A percentile compares a stretch with the other conserved stretches of the same genome.
Conservation (phyloP, 2,113 vertebrate species). For the Catharus bicknelli region DNA sequence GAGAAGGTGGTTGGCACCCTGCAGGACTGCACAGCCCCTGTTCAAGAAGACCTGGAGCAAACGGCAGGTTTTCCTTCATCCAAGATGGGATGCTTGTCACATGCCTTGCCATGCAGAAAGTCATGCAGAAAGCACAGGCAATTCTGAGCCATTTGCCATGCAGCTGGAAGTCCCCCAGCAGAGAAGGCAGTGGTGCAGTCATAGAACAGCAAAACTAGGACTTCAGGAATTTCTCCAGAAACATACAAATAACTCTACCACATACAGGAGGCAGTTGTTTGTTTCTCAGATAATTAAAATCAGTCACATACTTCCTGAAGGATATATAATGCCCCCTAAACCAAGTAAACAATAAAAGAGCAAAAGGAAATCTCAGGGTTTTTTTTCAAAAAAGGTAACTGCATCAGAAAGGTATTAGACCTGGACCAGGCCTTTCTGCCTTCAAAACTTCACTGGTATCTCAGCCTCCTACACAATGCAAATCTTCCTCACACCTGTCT, state of each 20-base stretch:
- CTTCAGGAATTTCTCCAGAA: not conserved
- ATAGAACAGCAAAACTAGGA: not conserved
- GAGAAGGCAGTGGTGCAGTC: not conserved
- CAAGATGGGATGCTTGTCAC: not conserved
- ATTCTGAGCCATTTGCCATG: not conserved
- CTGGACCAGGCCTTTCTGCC: not conserved
- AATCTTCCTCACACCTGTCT: not conserved
- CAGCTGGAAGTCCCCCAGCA: not conserved
- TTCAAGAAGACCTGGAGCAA: not conserved
- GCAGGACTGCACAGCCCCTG: not conserved
- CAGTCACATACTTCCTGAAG: not conserved
- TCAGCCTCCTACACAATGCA: not conserved
- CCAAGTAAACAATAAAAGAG: not conserved
- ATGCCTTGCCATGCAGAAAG: not conserved
- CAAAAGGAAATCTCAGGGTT: not conserved
- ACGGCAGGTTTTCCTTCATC: not conserved
- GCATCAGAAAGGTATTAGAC: not conserved
- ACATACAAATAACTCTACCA: not conserved
- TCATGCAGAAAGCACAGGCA: not conserved
- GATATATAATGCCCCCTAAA: not conserved
- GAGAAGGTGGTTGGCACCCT: accelerated
- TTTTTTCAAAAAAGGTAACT: not conserved
- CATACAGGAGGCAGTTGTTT: not conserved
- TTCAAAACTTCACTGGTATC: not conserved
- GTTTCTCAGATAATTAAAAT: not conserved